These are phyloP conservation scores for Drosophila incognita DNA, from an alignment of 2,888 invertebrate species.

Conservation along the genomic window DNA sequence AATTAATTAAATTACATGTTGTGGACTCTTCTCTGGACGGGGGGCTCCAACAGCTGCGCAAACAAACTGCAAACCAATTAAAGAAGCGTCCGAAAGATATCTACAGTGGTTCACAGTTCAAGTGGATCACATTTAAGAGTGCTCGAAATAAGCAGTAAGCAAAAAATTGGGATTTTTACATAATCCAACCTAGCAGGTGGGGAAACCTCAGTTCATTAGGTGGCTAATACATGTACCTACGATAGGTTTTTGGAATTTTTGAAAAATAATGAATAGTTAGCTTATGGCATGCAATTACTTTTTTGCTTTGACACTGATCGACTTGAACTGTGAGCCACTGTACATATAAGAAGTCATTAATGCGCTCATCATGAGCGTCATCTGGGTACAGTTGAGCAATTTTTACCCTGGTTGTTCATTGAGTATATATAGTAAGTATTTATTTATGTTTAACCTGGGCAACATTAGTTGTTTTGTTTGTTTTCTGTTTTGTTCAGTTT, in stretches of 20 bases:
- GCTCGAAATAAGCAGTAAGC: no score
- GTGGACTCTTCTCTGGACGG: conserved; percentile 8
- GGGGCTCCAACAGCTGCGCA: conserved; percentile 71
- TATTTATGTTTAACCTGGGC: conserved; percentile 26
- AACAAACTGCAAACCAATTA: conserved; percentile 77
- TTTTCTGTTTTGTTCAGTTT: conserved; percentile 10
- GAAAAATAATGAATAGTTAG: no score
- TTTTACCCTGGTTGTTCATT: background rate
- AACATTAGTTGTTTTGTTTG: conserved; percentile 31
- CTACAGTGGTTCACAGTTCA: background rate
- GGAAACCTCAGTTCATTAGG: no score
- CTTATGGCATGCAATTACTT: no score
- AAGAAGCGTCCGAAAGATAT: conserved; percentile 29
- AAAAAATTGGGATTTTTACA: no score
- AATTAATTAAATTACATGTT: conserved; percentile 75
- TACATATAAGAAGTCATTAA: conserved; percentile 5
- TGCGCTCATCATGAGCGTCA: conserved; percentile 1
- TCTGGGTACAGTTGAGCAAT: conserved; percentile 42
- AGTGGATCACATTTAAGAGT: no score
- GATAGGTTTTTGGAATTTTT: no score
- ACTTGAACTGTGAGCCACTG: background rate
- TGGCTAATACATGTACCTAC: no score
- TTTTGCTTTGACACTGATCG: no score
- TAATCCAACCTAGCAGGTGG: no score
- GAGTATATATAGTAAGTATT: conserved; percentile 35